phyloP scores from a whole-genome alignment of 2,113 vertebrate species.

The Corythornis vintsioides region DNA sequence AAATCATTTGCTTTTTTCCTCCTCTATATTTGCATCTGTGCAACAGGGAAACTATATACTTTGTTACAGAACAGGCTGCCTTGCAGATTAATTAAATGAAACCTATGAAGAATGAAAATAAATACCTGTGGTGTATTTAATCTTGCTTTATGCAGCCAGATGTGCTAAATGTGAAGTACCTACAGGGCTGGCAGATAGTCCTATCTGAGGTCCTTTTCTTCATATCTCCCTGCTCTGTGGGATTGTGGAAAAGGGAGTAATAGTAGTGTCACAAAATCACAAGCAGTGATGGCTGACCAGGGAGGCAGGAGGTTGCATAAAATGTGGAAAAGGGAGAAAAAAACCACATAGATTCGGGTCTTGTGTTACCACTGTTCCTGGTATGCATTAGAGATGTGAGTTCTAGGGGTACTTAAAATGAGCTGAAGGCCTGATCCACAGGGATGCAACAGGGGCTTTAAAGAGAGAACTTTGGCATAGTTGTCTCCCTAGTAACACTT shows the following conservation, averaged over 20 bases:
- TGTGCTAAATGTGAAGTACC: neutral
- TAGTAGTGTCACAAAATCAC: neutral
- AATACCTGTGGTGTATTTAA: neutral
- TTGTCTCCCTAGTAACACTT: neutral
- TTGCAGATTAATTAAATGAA: neutral
- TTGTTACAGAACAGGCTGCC: neutral
- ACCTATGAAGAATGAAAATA: neutral
- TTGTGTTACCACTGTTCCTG: neutral
- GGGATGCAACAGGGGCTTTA: neutral
- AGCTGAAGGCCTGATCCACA: neutral
- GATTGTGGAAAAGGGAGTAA: neutral
- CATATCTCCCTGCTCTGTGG: neutral
- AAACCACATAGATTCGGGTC: accelerated
- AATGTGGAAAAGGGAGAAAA: neutral
- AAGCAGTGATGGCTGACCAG: neutral
- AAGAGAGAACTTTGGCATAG: neutral
- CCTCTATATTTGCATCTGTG: neutral
- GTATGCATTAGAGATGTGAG: neutral
- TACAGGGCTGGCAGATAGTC: neutral
- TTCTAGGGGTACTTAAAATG: neutral
- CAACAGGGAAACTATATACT: neutral
- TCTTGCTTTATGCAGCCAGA: neutral
- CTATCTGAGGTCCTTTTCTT: neutral
- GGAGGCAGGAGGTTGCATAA: neutral
- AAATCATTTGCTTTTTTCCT: neutral